Evolutionary conservation across 1,140 invertebrate species (phyloP), one percentile per base, ranked within the genome.

Genomic region (Eriocheir sinensis): DNA sequence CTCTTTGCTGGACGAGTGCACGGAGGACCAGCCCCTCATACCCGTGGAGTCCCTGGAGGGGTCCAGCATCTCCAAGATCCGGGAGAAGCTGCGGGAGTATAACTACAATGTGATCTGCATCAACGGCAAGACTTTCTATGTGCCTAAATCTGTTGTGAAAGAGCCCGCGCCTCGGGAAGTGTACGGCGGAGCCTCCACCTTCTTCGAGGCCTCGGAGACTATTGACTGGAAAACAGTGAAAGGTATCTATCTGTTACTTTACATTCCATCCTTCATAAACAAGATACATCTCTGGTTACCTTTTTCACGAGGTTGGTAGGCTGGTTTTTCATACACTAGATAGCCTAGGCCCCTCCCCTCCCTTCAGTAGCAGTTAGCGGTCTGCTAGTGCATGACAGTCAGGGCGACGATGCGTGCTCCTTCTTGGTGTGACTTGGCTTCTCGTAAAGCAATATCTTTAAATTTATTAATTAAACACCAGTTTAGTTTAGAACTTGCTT

Each of bases 211-310:
- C 17, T 95, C 93, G 89, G 72, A 95, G 72, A 80, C 91, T 60
- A 95, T 95, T 90, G 95, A 95, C 92, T 95, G 95, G 95, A 89
- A 92, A 90, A 95, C 93, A 89, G 95, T 95, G 53, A 94, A 94
- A 95, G 95, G 94, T 92, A 94, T 91, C 91, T 53, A 88, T 88
- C 60, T 72, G 27, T 72, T 12, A n/a, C 17, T 72, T 72, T 72
- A 12, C 12, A 72, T 2, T 72, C n/a, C n/a, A 21, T n/a, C n/a
- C 21, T 72, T 38, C 86, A 89, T 89, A 89, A 48, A 30, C 86
- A 15, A 48, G 40, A 86, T 30, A 44, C 41, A 88, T 89, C 36
- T 89, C 41, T 41, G 12, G 34, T 89, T 89, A 48, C 40, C 40
- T 72, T 40, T 60, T 79, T 34, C 48, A 34, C 80, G 53, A 91